Evolutionary conservation across 2,797 vertebrate species (phyloP).

Genomic region (Takifugu rubripes): DNA sequence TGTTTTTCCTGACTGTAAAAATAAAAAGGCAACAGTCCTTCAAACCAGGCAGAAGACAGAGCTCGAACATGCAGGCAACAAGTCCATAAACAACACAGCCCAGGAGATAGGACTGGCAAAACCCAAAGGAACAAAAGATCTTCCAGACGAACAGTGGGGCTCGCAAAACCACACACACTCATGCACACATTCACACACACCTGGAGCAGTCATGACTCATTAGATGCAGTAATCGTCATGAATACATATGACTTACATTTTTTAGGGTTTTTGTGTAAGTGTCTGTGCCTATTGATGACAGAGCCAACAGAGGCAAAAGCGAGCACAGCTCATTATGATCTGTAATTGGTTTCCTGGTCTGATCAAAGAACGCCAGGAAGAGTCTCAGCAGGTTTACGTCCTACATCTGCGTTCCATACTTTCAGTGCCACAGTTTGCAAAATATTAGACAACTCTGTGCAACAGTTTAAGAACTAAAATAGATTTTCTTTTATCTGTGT

Average conservation of each 20-base stretch:
- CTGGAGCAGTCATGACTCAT: constrained; percentile 36
- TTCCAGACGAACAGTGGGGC: constrained; percentile 30
- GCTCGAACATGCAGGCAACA: constrained; percentile 35
- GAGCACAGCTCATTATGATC: constrained; percentile 16
- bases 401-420: not conserved
- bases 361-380: constrained; percentile 2
- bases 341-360: constrained; percentile 4
- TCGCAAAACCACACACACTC: constrained; percentile 23
- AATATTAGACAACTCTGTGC: constrained; percentile 10
- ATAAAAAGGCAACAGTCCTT: no score
- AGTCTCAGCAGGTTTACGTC: constrained; percentile 13
- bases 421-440: constrained; percentile 11
- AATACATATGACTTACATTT: constrained; percentile 3
- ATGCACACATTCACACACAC: constrained; percentile 10
- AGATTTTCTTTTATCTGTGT: not conserved
- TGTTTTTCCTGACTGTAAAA: no score
- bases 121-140: constrained; percentile 28
- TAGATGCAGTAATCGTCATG: constrained; percentile 42
- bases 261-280: constrained; percentile 30
- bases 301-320: constrained; percentile 2
- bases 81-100: constrained; percentile 59
- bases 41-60: constrained; percentile 37
- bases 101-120: constrained; percentile 35
- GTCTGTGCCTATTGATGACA: constrained; percentile 30
- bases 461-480: not conserved